Evolutionary conservation across 2,113 vertebrate genomes (phyloP), one percentile per base, ranked within the genome.

Genomic region (Pelecanus crispus): DNA sequence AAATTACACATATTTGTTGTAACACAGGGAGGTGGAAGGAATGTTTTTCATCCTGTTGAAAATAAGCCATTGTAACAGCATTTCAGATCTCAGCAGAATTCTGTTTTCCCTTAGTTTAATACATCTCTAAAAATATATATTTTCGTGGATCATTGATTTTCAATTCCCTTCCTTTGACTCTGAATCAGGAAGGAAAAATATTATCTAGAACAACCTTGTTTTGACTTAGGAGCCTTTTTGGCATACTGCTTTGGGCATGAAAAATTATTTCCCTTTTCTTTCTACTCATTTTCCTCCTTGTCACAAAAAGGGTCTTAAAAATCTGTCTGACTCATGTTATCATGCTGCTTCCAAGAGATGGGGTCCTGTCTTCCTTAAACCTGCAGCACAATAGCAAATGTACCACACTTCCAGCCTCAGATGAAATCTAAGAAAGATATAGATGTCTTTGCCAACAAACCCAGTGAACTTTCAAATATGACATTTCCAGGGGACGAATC

Each of bases 391-490:
- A 44, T 7, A 88, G 38, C 49, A 95, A 59, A 59, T 20, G 14
- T 47, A 45, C 17, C 25, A 26, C 26, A 17, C 2, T 34, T 89
- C 14, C 34, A 44, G 29, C 29, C 38, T 62, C 25, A 83, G 26
- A 82, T 17, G 11, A 77, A 81, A 25, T 49, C 58, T 49, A 65
- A 68, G 47, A 66, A 40, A 95, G 28, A 59, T 22, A 26, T 18
- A 42, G 38, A 88, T 78, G 26, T 49, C 47, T 87, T 93, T 84
- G 83, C 77, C 63, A 95, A 83, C 34, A 77, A 89, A 92, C 14
- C 75, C 84, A 52, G n/a, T 91, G 95, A 96, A 90, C 87, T 94
- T 96, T 96, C 81, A 88, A 83, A 92, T 40, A 62, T 95, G 95
- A 96, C 88, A 94, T 94, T 97, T 96, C 72, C 34, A 81, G 36